A percentile compares a stretch with the other conserved stretches of the same genome.
Conservation (phyloP, 1,140 invertebrate species). For the Aethina tumida region DNA sequence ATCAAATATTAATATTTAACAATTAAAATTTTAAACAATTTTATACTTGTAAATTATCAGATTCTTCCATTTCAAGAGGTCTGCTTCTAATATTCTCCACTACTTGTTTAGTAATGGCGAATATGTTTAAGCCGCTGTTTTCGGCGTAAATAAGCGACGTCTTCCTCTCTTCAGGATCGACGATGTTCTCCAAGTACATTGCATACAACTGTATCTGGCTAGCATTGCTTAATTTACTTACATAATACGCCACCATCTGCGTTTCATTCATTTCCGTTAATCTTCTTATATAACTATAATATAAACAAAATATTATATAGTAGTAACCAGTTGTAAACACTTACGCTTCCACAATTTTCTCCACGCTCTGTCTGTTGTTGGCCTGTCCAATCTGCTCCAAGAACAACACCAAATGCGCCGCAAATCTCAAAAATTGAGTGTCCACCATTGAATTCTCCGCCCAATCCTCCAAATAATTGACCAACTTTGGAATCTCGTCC, state of each 20-base stretch:
- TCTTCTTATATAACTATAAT: slow-evolving; percentile 45
- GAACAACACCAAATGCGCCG: slow-evolving; percentile 78
- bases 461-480: slow-evolving; percentile 47
- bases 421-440: slow-evolving; percentile 63
- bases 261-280: slow-evolving; percentile 64
- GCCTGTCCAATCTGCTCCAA: slow-evolving; percentile 65
- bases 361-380: slow-evolving; percentile 53
- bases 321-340: slow-evolving; percentile 29
- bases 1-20: slow-evolving; percentile 5
- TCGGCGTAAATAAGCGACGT: slow-evolving; percentile 56
- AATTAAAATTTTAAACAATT: not conserved
- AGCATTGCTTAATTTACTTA: slow-evolving; percentile 57
- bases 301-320: slow-evolving; percentile 9
- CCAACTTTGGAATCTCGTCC: slow-evolving; percentile 52
- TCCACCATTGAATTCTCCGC: slow-evolving; percentile 17
- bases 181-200: slow-evolving; percentile 61
- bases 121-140: slow-evolving; percentile 70
- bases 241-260: slow-evolving; percentile 75
- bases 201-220: slow-evolving; percentile 71
- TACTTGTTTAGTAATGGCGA: slow-evolving; percentile 69
- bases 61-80: slow-evolving; percentile 20
- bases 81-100: slow-evolving; percentile 60
- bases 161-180: slow-evolving; percentile 49
- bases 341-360: slow-evolving; percentile 64
- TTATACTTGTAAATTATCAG: slow-evolving; percentile 20